Percentiles rank a stretch among this genome's conserved stretches.
These are phyloP conservation scores for Phylloscopus trochiloides DNA, from an alignment of 2,113 vertebrate species.

Conservation along the genomic window DNA sequence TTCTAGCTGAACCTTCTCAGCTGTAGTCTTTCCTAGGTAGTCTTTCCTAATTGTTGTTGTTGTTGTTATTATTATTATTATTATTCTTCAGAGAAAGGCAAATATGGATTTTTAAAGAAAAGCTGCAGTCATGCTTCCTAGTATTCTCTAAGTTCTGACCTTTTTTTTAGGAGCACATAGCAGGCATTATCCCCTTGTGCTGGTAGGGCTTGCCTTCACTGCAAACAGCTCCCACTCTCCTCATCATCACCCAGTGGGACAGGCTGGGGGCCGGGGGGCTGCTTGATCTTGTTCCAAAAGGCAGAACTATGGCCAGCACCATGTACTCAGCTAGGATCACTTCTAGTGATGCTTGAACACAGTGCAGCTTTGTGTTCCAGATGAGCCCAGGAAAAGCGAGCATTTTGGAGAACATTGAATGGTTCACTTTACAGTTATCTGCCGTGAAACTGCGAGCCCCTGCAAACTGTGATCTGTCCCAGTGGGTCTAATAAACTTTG, in stretches of 20 bases:
- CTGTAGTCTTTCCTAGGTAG: not conserved
- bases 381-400: constrained; percentile 15
- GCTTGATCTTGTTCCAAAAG: not conserved
- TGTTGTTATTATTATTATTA: not conserved
- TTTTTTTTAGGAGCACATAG: not conserved
- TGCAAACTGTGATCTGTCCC: constrained; percentile 52
- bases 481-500: constrained; percentile 51
- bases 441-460: constrained; percentile 23
- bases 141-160: not conserved
- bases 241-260: not conserved
- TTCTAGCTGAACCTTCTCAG: not conserved
- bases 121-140: not conserved
- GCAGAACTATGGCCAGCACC: not conserved
- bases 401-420: constrained; percentile 25
- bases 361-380: constrained; percentile 42
- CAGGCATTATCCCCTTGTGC: not conserved
- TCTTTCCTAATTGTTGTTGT: not conserved
- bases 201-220: not conserved
- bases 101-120: not conserved
- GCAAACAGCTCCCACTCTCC: not conserved
- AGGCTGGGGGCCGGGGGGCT: not conserved
- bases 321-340: not conserved
- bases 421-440: constrained; percentile 54
- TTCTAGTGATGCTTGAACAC: constrained; percentile 15
- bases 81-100: not conserved